A percentile compares a stretch with the other conserved stretches of the same genome.
These are phyloP conservation scores for Plestiodon gilberti DNA, from an alignment of 2,113 vertebrate species.

Conservation along the genomic window DNA sequence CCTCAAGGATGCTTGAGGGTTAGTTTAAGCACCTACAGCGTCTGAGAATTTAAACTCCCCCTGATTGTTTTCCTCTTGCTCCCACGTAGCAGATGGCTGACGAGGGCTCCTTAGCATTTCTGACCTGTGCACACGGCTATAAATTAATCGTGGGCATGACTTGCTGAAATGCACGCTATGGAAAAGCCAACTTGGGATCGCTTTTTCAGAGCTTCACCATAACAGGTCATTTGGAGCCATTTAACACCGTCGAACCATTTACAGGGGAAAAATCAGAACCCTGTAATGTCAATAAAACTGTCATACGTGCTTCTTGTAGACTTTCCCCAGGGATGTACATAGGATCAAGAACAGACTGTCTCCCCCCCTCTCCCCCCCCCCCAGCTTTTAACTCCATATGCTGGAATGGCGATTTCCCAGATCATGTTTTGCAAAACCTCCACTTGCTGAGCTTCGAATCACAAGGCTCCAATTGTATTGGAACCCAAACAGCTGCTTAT, in stretches of 20 bases:
- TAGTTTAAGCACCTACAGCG: slow-evolving; percentile 48
- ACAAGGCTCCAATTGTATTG: slow-evolving; percentile 27
- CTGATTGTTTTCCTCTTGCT: slow-evolving; percentile 47
- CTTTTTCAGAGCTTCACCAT: slow-evolving; percentile 27
- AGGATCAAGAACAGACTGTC: slow-evolving; percentile 4
- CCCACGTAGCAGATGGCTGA: slow-evolving; percentile 30
- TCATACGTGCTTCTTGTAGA: neutral
- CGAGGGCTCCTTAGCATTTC: neutral
- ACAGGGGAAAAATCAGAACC: neutral
- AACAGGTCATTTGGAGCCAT: slow-evolving; percentile 41
- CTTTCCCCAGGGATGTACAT: neutral
- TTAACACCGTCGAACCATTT: slow-evolving; percentile 23
- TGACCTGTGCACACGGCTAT: slow-evolving; percentile 13
- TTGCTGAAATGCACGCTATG: slow-evolving; percentile 4
- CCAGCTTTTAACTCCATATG: neutral
- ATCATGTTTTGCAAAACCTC: slow-evolving; percentile 22
- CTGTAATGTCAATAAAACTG: slow-evolving; percentile 5
- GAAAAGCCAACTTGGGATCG: neutral
- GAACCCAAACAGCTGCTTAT: slow-evolving; percentile 25
- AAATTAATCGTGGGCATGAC: neutral
- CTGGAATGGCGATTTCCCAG: neutral
- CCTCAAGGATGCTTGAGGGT: slow-evolving; percentile 27
- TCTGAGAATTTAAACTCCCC: slow-evolving; percentile 54
- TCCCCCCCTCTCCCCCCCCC: neutral
- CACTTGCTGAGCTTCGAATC: neutral